Conservation (phyloP, 2,797 vertebrate species). For the Pachyuromys duprasi region DNA sequence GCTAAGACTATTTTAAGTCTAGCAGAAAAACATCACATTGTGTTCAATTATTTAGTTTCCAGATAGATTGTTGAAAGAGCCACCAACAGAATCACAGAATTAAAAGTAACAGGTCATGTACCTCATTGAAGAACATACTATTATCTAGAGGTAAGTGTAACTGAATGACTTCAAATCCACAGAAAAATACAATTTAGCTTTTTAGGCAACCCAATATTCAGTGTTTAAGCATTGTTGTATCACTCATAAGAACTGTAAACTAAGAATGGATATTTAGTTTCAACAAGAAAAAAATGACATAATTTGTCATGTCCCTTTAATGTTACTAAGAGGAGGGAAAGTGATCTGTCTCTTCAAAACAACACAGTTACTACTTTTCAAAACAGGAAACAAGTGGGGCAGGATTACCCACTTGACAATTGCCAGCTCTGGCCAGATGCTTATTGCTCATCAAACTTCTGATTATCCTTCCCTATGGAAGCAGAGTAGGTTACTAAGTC, state of each 20-base stretch:
- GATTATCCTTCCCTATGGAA: constrained; percentile 63
- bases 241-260: not conserved
- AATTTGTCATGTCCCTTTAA: constrained; percentile 71
- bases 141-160: not conserved
- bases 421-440: constrained; percentile 59
- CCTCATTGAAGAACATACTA: not conserved
- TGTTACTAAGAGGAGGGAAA: constrained; percentile 64
- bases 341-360: constrained; percentile 66
- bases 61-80: not conserved
- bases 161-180: not conserved
- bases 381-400: constrained; percentile 64
- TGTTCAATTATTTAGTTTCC: constrained; percentile 4
- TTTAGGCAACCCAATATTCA: not conserved
- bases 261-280: constrained; percentile 67
- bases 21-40: not conserved
- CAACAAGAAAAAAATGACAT: constrained; percentile 29
- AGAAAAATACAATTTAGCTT: constrained; percentile 6
- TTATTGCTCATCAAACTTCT: constrained; percentile 72
- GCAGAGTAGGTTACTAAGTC: constrained; percentile 72
- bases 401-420: constrained; percentile 58
- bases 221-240: not conserved
- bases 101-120: not conserved
- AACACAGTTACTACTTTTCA: constrained; percentile 71
- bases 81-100: not conserved
- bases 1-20: not conserved